Evolutionary conservation across 35 echinoderm and acorn worm species (phyloP).

Genomic region (Apostichopus japonicus): DNA sequence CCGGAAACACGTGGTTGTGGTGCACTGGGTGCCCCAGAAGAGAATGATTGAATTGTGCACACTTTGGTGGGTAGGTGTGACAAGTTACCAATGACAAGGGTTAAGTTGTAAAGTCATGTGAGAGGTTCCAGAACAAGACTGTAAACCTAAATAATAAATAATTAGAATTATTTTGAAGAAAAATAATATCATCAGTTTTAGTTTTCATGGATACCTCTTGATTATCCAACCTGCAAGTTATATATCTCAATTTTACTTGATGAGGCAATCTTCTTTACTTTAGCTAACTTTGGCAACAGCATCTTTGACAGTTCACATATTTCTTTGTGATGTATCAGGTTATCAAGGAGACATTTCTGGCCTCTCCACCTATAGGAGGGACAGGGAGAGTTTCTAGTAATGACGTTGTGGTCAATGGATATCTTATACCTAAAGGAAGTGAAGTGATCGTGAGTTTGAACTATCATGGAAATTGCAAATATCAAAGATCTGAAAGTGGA

Average conservation of each 20-base stretch:
- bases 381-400: not conserved
- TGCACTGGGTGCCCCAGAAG: too few relatives aligned
- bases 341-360: conserved; percentile 9
- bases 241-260: not conserved
- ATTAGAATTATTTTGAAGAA: not conserved
- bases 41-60: too few relatives aligned
- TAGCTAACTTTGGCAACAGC: not conserved
- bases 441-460: not conserved
- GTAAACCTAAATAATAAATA: too few relatives aligned
- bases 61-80: too few relatives aligned
- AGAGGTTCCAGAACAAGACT: too few relatives aligned
- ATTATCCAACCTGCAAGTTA: not conserved
- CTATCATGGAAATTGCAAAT: not conserved
- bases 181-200: not conserved
- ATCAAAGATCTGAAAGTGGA: not conserved
- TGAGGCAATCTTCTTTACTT: not conserved
- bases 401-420: not conserved
- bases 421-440: not conserved
- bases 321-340: not conserved
- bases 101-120: too few relatives aligned
- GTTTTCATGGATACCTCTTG: not conserved
- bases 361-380: not conserved
- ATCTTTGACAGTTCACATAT: not conserved
- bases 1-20: too few relatives aligned
- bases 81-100: too few relatives aligned